phyloP scores from a whole-genome alignment of 2,797 vertebrate genomes.

The Galagoides demidoff region DNA sequence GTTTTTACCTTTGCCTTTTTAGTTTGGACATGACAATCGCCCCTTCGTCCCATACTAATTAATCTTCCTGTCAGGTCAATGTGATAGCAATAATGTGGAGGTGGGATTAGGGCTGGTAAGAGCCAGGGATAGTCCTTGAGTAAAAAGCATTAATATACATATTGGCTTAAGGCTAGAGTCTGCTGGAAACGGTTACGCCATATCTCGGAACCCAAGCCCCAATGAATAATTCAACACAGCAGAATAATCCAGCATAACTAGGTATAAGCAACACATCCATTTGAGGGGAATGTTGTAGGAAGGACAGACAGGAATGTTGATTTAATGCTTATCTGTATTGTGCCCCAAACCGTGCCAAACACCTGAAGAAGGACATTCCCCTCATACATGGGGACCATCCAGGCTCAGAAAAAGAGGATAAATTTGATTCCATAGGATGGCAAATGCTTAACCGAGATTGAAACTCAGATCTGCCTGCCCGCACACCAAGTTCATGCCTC shows the following conservation, averaged over 20 bases:
- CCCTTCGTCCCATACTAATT: neutral
- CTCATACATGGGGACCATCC: neutral
- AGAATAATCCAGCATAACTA: conserved; percentile 60
- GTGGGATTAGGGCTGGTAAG: neutral
- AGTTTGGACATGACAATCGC: neutral
- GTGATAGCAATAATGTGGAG: neutral
- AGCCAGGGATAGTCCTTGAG: conserved; percentile 31
- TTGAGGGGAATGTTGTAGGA: neutral
- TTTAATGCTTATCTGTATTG: neutral
- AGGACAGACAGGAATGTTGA: neutral
- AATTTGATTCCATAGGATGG: neutral
- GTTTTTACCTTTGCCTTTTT: neutral
- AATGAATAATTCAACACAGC: conserved; percentile 68
- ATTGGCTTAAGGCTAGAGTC: conserved; percentile 54
- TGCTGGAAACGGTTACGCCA: neutral
- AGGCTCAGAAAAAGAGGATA: neutral
- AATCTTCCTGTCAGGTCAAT: neutral
- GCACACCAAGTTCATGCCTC: too few relatives aligned
- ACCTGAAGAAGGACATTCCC: neutral
- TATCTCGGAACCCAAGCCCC: conserved; percentile 61
- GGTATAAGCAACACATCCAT: neutral
- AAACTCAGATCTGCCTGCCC: neutral
- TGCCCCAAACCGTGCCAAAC: neutral
- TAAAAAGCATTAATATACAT: conserved; percentile 70
- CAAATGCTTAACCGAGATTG: neutral